Evolutionary conservation across 1,140 invertebrate species (phyloP).

Genomic region (Drosophila pectinifera): DNA sequence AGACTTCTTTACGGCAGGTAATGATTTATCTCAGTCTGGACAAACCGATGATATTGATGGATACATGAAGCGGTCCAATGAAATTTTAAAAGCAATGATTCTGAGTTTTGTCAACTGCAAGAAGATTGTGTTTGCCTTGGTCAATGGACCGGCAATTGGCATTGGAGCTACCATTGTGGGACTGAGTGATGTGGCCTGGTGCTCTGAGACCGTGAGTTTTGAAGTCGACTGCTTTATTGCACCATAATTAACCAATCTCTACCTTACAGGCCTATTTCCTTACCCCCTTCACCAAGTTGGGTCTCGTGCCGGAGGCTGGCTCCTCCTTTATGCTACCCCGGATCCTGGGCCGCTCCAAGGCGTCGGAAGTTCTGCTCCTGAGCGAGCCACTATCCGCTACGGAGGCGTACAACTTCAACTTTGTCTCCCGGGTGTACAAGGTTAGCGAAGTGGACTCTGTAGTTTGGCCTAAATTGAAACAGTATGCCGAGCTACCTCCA

Average conservation of each 20-base stretch:
- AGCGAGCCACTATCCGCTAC: conserved; percentile 91
- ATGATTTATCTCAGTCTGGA: conserved; percentile 47
- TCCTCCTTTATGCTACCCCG: conserved; percentile 94
- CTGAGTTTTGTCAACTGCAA: conserved; percentile 94
- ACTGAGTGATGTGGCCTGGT: conserved; percentile 95
- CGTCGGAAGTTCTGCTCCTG: conserved; percentile 92
- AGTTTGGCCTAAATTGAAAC: conserved; percentile 67
- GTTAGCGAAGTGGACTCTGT: conserved; percentile 48
- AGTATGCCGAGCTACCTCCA: conserved; percentile 61
- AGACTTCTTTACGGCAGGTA: conserved; percentile 70
- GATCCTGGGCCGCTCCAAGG: conserved; percentile 91
- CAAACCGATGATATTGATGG: conserved; percentile 36
- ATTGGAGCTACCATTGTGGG: conserved; percentile 93
- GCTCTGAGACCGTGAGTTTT: conserved; percentile 88
- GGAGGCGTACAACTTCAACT: conserved; percentile 90
- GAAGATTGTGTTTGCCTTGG: conserved; percentile 93
- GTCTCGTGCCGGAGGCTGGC: conserved; percentile 94
- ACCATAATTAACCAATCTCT: neutral
- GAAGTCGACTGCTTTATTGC: neutral
- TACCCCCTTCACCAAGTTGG: conserved; percentile 93
- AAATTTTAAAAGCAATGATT: conserved; percentile 87
- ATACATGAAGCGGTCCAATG: conserved; percentile 36
- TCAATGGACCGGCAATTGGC: conserved; percentile 98
- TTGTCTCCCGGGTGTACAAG: conserved; percentile 85
- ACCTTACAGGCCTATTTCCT: conserved; percentile 91